Evolutionary conservation across 2,888 invertebrate species (phyloP), one percentile per base, ranked within the genome.

Genomic region (Alloplasta piceator): DNA sequence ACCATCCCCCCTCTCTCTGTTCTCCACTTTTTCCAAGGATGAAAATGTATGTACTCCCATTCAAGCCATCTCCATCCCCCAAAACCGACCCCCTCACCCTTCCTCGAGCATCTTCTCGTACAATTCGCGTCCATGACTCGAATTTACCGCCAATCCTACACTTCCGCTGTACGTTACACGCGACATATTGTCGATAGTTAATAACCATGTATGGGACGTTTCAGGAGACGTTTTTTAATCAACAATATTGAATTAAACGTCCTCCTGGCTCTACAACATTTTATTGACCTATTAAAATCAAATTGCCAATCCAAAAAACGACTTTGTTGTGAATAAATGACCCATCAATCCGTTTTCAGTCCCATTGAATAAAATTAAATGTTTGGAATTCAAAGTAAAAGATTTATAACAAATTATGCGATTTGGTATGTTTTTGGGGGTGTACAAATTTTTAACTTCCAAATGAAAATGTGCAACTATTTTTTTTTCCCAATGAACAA

Each of bases 31-130:
- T 39, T n/a, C 64, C 39, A 39, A 76, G 50, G 58, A 74, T 71
- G 55, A 82, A 83, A 26, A 26, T 26, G 26, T 26, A 76, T 79
- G 71, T 76, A 79, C 67, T 73, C 70, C 71, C 82, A 82, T 83
- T 83, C 82, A 77, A 74, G 70, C 56, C 48, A n/a, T 6, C 52
- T 14, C 14, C 12, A 12, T 5, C 52, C 52, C 52, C 6, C 12
- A 12, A 6, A 14, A 6, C 6, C 12, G 12, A 12, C 14, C 12
- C 50, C 58, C 39, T 50, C 38, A 12, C 50, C 38, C 38, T 5
- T 5, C 43, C 26, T n/a, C 61, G 39, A 64, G 63, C 64, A 26
- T 48, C 14, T 52, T 70, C 46, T 46, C 73, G 43, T 39, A 50
- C 60, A 74, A 26, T 58, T 26, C 26, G 26, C 26, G 68, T 73